These are phyloP conservation scores for Brachionus manjavacas DNA, from an alignment of 1,140 invertebrate genomes.

Conservation along the genomic window DNA sequence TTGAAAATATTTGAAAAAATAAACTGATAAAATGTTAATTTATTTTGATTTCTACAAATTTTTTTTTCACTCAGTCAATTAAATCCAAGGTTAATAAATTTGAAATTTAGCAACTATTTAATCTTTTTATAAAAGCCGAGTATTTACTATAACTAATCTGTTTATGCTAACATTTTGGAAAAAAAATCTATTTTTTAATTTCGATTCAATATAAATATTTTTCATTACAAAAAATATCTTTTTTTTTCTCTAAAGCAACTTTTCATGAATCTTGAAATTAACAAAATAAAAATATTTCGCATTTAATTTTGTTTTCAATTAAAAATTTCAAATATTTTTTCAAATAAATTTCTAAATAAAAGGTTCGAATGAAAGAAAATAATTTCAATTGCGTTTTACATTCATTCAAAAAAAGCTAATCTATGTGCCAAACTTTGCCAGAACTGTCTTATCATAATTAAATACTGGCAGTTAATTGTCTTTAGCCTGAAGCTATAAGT, in stretches of 20 bases:
- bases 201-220: background rate
- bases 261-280: background rate
- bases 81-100: background rate
- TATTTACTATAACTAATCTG: background rate
- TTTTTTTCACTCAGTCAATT: background rate
- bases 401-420: background rate
- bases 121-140: background rate
- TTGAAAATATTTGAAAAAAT: background rate
- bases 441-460: background rate
- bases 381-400: background rate
- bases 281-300: background rate
- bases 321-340: background rate
- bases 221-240: background rate
- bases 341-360: background rate
- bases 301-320: background rate
- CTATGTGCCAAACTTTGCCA: background rate
- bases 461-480: background rate
- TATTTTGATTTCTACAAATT: background rate
- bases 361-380: background rate
- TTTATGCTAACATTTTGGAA: background rate
- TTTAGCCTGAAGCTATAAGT: background rate
- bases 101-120: background rate
- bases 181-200: background rate
- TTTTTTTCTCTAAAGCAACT: background rate
- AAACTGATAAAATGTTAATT: background rate